Conservation (phyloP, 2,797 vertebrate species). For the Sebastes matsubarae region DNA sequence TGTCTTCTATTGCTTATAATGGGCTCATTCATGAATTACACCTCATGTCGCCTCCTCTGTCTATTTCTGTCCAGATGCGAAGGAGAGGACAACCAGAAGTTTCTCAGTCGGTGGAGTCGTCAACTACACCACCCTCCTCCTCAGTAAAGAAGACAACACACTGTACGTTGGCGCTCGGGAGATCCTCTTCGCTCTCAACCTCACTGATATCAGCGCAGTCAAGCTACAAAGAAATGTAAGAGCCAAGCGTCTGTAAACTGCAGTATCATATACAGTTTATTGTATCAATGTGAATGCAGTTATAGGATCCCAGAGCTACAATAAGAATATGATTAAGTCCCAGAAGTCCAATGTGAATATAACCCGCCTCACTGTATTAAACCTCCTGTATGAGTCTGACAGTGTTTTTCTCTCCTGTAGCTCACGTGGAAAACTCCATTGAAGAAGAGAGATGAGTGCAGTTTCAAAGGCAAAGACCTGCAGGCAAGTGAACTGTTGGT, state of each 20-base stretch:
- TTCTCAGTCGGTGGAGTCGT: slow-evolving; percentile 83
- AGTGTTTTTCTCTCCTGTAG: slow-evolving; percentile 74
- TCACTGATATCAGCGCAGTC: slow-evolving; percentile 79
- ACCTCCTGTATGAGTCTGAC: slow-evolving; percentile 19
- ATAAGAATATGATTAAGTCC: slow-evolving; percentile 16
- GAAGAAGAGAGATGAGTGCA: slow-evolving; percentile 90
- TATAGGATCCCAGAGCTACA: neutral
- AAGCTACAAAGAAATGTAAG: slow-evolving; percentile 83
- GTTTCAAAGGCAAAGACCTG: slow-evolving; percentile 96
- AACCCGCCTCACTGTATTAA: slow-evolving; percentile 10
- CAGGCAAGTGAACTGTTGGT: slow-evolving; percentile 80
- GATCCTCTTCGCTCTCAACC: slow-evolving; percentile 86
- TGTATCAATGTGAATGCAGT: slow-evolving; percentile 32
- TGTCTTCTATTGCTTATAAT: neutral
- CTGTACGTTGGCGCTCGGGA: slow-evolving; percentile 92
- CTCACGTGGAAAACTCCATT: slow-evolving; percentile 89
- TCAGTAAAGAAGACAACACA: slow-evolving; percentile 86
- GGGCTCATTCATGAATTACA: slow-evolving; percentile 2
- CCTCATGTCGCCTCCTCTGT: slow-evolving; percentile 6
- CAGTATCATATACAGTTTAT: neutral
- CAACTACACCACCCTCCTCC: slow-evolving; percentile 91
- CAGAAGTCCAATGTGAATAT: slow-evolving; percentile 3
- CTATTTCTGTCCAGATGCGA: slow-evolving; percentile 73
- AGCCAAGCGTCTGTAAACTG: slow-evolving; percentile 21
- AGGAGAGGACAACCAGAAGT: slow-evolving; percentile 82